Percentiles rank a stretch among this genome's conserved stretches.
Conservation (phyloP, 2,797 vertebrate species). For the Chromobotia macracanthus region DNA sequence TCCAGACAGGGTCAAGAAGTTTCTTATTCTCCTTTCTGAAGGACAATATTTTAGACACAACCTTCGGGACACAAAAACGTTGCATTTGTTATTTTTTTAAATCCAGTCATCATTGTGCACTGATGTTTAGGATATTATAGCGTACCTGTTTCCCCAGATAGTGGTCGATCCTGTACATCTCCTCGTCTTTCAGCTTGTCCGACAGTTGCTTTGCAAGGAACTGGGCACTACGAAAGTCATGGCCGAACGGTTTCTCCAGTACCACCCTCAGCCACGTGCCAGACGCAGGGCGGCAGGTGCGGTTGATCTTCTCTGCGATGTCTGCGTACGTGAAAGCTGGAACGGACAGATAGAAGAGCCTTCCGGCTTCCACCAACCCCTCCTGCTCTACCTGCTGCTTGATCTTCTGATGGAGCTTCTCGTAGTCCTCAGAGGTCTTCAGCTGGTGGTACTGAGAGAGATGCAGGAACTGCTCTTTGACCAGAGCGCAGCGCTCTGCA, state of each 20-base stretch:
- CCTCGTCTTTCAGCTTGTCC: constrained; percentile 85
- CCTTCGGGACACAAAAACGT: constrained; percentile 72
- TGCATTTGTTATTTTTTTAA: not conserved
- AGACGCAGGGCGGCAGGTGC: constrained; percentile 80
- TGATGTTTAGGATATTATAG: not conserved
- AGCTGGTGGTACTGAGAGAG: constrained; percentile 86
- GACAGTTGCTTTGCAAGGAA: constrained; percentile 80
- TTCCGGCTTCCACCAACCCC: constrained; percentile 83
- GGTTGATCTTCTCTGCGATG: constrained; percentile 85
- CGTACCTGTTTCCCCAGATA: constrained; percentile 95
- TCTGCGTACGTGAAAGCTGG: constrained; percentile 89
- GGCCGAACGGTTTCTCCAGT: constrained; percentile 97
- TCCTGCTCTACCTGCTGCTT: constrained; percentile 73
- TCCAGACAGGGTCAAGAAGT: constrained; percentile 89
- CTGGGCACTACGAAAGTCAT: constrained; percentile 85
- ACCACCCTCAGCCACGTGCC: constrained; percentile 89
- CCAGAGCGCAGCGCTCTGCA: constrained; percentile 77
- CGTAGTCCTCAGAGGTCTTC: constrained; percentile 80
- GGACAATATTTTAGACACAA: constrained; percentile 90
- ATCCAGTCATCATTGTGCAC: not conserved
- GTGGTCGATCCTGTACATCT: constrained; percentile 97
- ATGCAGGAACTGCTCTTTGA: constrained; percentile 88
- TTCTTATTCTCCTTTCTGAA: constrained; percentile 88
- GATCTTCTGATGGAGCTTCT: constrained; percentile 77
- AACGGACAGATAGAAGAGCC: constrained; percentile 94